phyloP scores from a whole-genome alignment of 2,797 vertebrate species.

The Phrynocephalus forsythii region DNA sequence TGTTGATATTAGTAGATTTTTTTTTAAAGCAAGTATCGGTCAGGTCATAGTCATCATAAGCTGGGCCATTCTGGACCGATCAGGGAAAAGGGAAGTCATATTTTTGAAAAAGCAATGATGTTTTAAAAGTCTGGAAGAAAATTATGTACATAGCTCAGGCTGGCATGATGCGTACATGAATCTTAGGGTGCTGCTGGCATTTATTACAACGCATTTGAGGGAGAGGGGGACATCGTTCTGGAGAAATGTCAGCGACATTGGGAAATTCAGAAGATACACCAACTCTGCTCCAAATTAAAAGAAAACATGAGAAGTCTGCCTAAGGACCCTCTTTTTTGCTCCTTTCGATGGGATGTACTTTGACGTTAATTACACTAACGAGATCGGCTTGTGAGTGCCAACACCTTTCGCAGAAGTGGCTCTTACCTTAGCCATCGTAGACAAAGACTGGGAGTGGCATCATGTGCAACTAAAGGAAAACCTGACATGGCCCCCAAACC shows the following conservation, averaged over 20 bases:
- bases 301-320: slow-evolving; percentile 21
- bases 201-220: slow-evolving; percentile 50
- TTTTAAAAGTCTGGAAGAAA: slow-evolving; percentile 34
- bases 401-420: not conserved
- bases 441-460: not conserved
- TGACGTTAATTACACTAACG: slow-evolving; percentile 48
- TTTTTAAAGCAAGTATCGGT: not conserved
- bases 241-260: slow-evolving; percentile 54
- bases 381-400: slow-evolving; percentile 41
- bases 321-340: slow-evolving; percentile 5
- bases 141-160: slow-evolving; percentile 37
- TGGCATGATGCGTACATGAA: slow-evolving; percentile 44
- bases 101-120: slow-evolving; percentile 21
- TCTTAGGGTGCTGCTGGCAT: slow-evolving; percentile 54
- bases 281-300: slow-evolving; percentile 52
- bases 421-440: not conserved
- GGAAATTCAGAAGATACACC: slow-evolving; percentile 48
- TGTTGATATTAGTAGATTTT: not conserved
- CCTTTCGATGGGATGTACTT: slow-evolving; percentile 22
- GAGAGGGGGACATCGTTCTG: slow-evolving; percentile 46
- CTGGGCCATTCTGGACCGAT: slow-evolving; percentile 6
- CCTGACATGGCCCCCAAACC: too few species aligned
- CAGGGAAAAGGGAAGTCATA: not conserved
- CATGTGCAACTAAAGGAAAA: too few species aligned
- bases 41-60: not conserved